Base-by-base conservation (phyloP, 2,113 vertebrate genomes). In the Zosterops borbonicus region DNA sequence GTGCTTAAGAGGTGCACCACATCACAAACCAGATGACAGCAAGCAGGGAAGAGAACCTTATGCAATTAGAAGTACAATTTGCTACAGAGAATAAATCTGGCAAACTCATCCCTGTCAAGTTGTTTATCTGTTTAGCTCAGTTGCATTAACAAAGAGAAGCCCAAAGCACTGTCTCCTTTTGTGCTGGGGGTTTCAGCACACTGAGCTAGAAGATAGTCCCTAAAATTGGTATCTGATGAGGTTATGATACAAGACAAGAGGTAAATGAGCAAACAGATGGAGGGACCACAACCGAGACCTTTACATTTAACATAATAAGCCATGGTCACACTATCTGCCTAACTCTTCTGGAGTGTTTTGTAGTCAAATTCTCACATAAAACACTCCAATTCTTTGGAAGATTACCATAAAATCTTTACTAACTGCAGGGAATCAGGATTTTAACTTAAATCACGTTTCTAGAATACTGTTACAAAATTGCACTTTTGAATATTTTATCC, bases 11-110 rank as follows among this genome's bases (percentile, higher is more conserved):
- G 73, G 75, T 83, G 42, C 79, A 42, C 50, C 60, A 17, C 46
- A 16, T 92, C 60, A 69, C 84, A 91, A 89, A 79, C 37, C 65
- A 82, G 81, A 67, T 77, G 92, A 94, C 6, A 17, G 89, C 67
- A 47, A 0, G 0, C 17, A 0, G 62, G 39, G 65, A 89, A 80
- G 55, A 87, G 74, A 95, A 82, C 42, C 53, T 91, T 80, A 76
- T 73, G 81, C 94, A 95, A 55, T 91, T 95, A 92, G 84, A 90
- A 94, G 37, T 91, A 55, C 70, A 87, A 41, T 89, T 95, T 82
- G 70, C 62, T 83, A 73, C 77, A 60, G 81, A 89, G 73, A 53
- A 55, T 82, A 78, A 94, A 85, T 27, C 41, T 89, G 87, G 69
- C 77, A 84, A 56, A 68, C 65, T 91, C 81, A 68, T 62, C 68